Base-by-base conservation (phyloP, 2,113 vertebrate genomes). In the Notarius quadriscutis region DNA sequence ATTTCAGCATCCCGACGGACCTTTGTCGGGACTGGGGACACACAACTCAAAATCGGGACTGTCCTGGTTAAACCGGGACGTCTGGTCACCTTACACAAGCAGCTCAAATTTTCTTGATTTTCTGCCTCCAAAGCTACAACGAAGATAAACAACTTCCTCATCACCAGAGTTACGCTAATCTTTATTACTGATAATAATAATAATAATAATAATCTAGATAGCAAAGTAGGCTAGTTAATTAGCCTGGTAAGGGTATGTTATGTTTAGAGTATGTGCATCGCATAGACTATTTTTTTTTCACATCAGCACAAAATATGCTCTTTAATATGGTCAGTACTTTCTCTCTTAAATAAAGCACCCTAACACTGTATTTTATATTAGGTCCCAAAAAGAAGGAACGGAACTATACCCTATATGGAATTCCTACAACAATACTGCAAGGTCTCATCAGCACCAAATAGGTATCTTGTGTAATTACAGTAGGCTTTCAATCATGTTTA, bases 351-450 rank as follows among this genome's bases (percentile, higher is more conserved):
- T n/a, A 78, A 80, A 81, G 34, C 7, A 20, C 60, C 34, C 9
- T 77, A 7, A 62, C 55, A 11, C 22, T 81, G 48, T 22, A 27
- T 81, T 67, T 82, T 60, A 20, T 85, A 9, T 74, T 65, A 93
- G 92, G 80, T 90, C 88, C 89, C 89, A 84, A 91, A 88, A 41
- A 91, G 72, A 88, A 55, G n/a, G 18, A 91, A 91, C 85, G 85
- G 88, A 75, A 87, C 89, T 7, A 27, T 92, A 50, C 84, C 87
- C 50, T 93, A 92, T 51, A 65, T 85, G 87, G 89, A 89, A 80
- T 92, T 92, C 79, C 86, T 93, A 41, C 72, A 88, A 63, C 88
- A 88, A 72, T 90, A 89, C 88, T 89, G 90, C 83, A 87, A 71
- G 53, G 72, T 83, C 58, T 83, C 85, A 63, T 82, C 85, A 67